These are phyloP conservation scores for Trichosurus vulpecula DNA, from an alignment of 2,797 vertebrate genomes.

Conservation along the genomic window DNA sequence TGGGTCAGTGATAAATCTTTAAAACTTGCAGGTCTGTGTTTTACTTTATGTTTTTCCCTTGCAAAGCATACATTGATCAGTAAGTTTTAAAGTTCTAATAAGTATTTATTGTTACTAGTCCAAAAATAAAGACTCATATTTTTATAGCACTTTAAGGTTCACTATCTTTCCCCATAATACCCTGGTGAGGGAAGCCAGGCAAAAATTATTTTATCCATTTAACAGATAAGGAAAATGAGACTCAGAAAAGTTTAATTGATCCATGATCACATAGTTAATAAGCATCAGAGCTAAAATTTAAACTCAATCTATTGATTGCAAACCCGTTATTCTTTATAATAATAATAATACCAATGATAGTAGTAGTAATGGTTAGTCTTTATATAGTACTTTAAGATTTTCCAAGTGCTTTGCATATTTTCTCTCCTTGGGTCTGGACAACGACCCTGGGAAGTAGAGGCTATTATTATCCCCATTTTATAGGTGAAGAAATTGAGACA, in stretches of 20 bases:
- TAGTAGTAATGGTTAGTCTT: background rate
- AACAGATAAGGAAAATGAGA: background rate
- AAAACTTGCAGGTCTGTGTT: background rate
- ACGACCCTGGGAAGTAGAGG: background rate
- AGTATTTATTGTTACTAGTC: background rate
- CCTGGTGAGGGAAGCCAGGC: background rate
- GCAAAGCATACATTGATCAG: background rate
- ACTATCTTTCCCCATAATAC: background rate
- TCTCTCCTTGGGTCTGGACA: background rate
- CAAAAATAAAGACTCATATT: background rate
- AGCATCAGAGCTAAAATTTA: background rate
- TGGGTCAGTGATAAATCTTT: background rate
- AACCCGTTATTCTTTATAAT: background rate
- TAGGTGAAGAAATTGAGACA: background rate
- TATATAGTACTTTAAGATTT: background rate
- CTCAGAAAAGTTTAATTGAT: background rate
- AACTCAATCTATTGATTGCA: background rate
- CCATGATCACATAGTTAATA: background rate
- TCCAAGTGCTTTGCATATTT: background rate
- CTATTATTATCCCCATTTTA: background rate
- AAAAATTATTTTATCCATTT: background rate
- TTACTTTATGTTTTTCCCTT: background rate
- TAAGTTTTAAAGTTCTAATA: background rate
- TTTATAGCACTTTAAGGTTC: background rate
- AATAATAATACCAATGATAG: background rate